Conservation (phyloP, 2,888 invertebrate species). For the Eupithecia exiguata region DNA sequence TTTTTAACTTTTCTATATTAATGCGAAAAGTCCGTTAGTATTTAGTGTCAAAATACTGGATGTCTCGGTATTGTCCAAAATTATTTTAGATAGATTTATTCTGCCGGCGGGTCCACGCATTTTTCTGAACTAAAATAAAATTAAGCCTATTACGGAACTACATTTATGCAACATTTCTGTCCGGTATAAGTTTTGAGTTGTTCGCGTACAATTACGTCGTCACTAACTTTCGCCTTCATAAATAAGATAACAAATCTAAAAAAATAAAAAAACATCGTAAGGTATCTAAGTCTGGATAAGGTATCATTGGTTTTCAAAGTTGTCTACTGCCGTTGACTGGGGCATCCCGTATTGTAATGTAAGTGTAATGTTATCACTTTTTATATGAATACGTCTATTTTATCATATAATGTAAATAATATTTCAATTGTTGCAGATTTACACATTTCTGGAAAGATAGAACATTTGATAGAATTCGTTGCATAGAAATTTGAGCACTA, state of each 20-base stretch:
- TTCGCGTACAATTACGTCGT: background rate
- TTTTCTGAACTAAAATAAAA: background rate
- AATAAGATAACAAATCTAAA: background rate
- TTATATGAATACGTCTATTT: conserved; percentile 35
- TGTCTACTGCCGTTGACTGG: background rate
- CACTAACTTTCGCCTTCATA: background rate
- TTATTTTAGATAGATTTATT: background rate
- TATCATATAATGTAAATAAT: conserved; percentile 31
- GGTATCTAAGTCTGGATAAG: background rate
- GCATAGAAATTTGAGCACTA: conserved; percentile 10
- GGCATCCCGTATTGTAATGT: conserved; percentile 30
- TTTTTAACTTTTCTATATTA: conserved; percentile 50
- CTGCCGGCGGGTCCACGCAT: background rate
- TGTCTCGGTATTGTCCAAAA: conserved; percentile 12
- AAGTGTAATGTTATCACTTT: conserved; percentile 45
- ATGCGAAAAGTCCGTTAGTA: conserved; percentile 45
- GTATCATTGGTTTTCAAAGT: background rate
- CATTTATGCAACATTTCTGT: background rate
- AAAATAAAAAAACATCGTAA: background rate
- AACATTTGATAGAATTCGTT: conserved; percentile 9
- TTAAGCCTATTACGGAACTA: background rate
- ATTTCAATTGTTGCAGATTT: conserved; percentile 17
- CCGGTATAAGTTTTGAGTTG: background rate
- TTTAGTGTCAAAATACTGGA: conserved; percentile 16
- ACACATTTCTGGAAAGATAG: conserved; percentile 19